Evolutionary conservation across 2,797 vertebrate genomes (phyloP).

Genomic region (Sus cebifrons): DNA sequence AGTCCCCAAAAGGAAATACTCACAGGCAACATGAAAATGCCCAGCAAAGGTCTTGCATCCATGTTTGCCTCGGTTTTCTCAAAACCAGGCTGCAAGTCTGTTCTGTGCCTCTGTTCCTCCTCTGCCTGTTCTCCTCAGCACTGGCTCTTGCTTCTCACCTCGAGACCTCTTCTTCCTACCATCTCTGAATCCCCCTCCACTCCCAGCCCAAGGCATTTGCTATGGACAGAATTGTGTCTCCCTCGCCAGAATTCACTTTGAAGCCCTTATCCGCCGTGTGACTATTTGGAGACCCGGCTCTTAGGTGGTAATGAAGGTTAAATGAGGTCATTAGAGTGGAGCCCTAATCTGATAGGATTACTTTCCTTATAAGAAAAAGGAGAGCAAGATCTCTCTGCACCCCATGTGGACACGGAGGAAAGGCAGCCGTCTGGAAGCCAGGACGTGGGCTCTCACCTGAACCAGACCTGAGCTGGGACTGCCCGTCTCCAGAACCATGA

Average conservation of each 20-base stretch:
- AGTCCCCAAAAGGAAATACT: too few species aligned
- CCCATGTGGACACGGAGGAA: accelerated
- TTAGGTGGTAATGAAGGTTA: neutral
- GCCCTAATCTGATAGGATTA: too few species aligned
- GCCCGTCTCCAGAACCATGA: neutral
- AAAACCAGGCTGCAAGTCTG: neutral
- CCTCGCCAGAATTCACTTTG: neutral
- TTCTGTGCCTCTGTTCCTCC: neutral
- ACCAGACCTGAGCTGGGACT: neutral
- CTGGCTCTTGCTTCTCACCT: neutral
- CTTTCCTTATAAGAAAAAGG: neutral
- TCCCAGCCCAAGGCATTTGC: neutral
- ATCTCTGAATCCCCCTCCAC: neutral
- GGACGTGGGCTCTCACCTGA: neutral
- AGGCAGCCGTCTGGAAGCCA: accelerated
- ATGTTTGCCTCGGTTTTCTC: neutral
- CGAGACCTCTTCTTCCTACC: neutral
- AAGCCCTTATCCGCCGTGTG: neutral
- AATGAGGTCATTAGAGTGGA: neutral
- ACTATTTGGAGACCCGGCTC: neutral
- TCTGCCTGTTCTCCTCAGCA: neutral
- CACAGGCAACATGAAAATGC: neutral
- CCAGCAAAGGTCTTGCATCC: neutral
- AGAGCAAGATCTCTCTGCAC: neutral
- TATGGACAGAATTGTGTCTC: too few species aligned